Evolutionary conservation across 2,797 vertebrate genomes (phyloP).

Genomic region (Phoeniculus purpureus): DNA sequence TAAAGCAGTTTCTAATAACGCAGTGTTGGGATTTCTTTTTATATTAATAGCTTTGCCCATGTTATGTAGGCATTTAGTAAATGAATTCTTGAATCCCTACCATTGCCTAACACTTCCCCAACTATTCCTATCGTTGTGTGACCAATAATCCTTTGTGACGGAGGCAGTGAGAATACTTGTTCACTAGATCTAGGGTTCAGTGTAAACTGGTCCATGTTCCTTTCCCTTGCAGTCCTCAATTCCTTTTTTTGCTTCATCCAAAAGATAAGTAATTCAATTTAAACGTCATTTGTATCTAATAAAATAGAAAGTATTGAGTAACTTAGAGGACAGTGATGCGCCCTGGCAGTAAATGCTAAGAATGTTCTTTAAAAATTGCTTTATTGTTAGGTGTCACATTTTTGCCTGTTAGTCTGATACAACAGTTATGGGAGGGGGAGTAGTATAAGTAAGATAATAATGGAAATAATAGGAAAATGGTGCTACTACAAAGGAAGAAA

Average conservation of each 20-base stretch:
- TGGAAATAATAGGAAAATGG: not conserved
- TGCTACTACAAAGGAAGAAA: not conserved
- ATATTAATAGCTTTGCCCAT: not conserved
- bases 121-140: not conserved
- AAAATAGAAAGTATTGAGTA: not conserved
- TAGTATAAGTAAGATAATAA: not conserved
- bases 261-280: not conserved
- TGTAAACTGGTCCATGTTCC: not conserved
- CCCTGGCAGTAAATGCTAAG: not conserved
- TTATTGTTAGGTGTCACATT: not conserved
- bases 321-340: not conserved
- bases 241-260: not conserved
- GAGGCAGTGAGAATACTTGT: not conserved
- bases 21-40: not conserved
- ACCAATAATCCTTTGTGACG: not conserved
- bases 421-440: not conserved
- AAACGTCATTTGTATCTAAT: not conserved
- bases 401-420: not conserved
- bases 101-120: not conserved
- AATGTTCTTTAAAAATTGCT: not conserved
- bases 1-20: not conserved
- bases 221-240: not conserved
- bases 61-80: not conserved
- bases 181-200: not conserved
- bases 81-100: not conserved